Base-by-base conservation (phyloP, 2,113 vertebrate species). In the Dasyornis broadbenti region DNA sequence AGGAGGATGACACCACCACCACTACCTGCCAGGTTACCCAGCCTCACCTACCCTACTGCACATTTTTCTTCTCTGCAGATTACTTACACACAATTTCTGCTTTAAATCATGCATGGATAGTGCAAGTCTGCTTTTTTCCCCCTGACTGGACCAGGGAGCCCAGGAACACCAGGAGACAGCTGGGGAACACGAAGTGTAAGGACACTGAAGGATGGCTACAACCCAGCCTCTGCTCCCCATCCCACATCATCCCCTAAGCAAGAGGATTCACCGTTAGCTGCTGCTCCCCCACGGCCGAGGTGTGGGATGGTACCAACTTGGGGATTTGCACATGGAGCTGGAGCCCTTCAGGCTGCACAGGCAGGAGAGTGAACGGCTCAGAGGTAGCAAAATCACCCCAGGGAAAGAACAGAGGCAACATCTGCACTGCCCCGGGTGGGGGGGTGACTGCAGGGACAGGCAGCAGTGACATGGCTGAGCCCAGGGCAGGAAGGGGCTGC, bases 231-330 rank as follows among this genome's bases (percentile, higher is more conserved):
- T 57, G 59, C 56, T 79, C 40, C 21, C 39, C 44, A 52, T 23
- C 40, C 57, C 3, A 0, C 3, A 7, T 21, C 53, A 69, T 60
- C 22, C 44, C 39, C 45, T 1, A 6, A 37, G 11, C 30, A 22
- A 49, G 31, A 0, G 15, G 40, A 75, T 97, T 96, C 77, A 96
- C 97, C 63, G 0, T 53, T 10, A 97, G 91, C 45, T 92, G 97
- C 87, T 97, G 97, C 87, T 97, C 94, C 61, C 64, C 60, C 33
- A 7, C 6, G 35, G 90, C 59, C 0, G 7, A 94, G 89, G 88
- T 89, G 61, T 1, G 9, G 23, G 56, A 26, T 2, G 40, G 8
- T 42, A 80, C 54, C 5, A 27, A 52, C 30, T 33, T 31, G 44
- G 40, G 63, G n/a, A 54, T 33, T 49, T 33, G 57, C 40, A n/a